Evolutionary conservation across 1,140 invertebrate genomes (phyloP).

Genomic region (Zaprionus tsacasi): DNA sequence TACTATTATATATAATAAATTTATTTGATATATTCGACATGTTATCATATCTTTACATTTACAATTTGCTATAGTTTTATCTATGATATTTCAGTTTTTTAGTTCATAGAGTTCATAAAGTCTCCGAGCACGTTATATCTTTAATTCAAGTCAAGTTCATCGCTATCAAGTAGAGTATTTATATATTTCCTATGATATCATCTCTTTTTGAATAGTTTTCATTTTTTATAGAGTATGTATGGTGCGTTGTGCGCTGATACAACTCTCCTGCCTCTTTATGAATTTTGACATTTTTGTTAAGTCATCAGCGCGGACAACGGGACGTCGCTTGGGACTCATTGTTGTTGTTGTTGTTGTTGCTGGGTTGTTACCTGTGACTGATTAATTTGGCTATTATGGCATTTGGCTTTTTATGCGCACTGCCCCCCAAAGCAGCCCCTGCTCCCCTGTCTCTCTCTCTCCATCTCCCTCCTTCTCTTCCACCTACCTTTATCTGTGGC

Average conservation of each 20-base stretch:
- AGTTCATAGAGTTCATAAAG: no score
- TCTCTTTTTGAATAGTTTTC: neutral
- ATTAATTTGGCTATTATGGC: conserved; percentile 83
- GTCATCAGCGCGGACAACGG: conserved; percentile 75
- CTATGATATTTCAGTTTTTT: no score
- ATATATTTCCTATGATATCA: neutral
- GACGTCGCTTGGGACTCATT: conserved; percentile 55
- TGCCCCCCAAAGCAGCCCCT: conserved; percentile 48
- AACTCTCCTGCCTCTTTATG: conserved; percentile 1
- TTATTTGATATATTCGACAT: neutral
- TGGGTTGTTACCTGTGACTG: conserved; percentile 80
- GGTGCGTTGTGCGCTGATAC: conserved; percentile 17
- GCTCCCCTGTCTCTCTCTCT: neutral
- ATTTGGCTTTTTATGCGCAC: conserved; percentile 80
- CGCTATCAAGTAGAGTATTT: neutral
- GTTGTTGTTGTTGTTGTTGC: conserved; percentile 62
- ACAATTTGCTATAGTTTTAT: no score
- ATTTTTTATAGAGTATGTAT: conserved; percentile 20
- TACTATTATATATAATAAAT: no score
- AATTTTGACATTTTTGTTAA: conserved; percentile 80
- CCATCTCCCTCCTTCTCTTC: neutral
- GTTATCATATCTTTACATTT: neutral
- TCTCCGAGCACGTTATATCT: no score
- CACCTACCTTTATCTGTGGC: neutral
- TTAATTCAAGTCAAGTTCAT: neutral